phyloP scores from a whole-genome alignment of 2,888 invertebrate genomes.

The Zhuqinia jingwanae region DNA sequence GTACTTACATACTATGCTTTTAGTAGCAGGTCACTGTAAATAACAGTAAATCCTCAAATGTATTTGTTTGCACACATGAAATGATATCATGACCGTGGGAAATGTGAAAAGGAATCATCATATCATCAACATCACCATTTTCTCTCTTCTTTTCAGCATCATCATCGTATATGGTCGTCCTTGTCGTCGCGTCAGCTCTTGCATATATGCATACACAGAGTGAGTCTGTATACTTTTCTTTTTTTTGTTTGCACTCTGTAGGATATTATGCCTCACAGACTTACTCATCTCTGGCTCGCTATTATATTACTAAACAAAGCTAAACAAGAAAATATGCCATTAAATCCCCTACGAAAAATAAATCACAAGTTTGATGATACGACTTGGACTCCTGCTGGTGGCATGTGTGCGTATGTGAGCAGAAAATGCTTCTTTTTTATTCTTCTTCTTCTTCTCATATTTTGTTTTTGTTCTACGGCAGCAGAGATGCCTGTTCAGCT shows the following conservation, averaged over 20 bases:
- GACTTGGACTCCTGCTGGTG: conserved; percentile 61
- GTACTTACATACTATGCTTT: background rate
- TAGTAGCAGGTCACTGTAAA: background rate
- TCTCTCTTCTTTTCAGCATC: conserved; percentile 37
- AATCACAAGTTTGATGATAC: conserved; percentile 53
- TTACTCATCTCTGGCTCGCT: conserved; percentile 1
- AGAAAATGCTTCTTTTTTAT: conserved; percentile 48
- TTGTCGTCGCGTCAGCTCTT: background rate
- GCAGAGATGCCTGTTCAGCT: background rate
- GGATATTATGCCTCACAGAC: background rate
- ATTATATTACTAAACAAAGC: conserved; percentile 40
- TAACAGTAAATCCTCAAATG: background rate
- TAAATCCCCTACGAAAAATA: conserved; percentile 64
- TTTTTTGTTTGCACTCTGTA: conserved; percentile 38
- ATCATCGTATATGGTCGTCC: too few relatives aligned
- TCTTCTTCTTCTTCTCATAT: conserved; percentile 37
- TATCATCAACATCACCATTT: conserved; percentile 50
- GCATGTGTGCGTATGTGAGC: conserved; percentile 55
- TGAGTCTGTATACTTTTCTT: too few relatives aligned
- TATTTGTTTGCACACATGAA: background rate
- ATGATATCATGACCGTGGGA: conserved; percentile 10
- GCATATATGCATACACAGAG: too few relatives aligned
- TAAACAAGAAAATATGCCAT: conserved; percentile 54
- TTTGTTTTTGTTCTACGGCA: conserved; percentile 32
- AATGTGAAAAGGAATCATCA: conserved; percentile 48